Evolutionary conservation across 2,113 vertebrate genomes (phyloP).

Genomic region (Nerophis lumbriciformis): DNA sequence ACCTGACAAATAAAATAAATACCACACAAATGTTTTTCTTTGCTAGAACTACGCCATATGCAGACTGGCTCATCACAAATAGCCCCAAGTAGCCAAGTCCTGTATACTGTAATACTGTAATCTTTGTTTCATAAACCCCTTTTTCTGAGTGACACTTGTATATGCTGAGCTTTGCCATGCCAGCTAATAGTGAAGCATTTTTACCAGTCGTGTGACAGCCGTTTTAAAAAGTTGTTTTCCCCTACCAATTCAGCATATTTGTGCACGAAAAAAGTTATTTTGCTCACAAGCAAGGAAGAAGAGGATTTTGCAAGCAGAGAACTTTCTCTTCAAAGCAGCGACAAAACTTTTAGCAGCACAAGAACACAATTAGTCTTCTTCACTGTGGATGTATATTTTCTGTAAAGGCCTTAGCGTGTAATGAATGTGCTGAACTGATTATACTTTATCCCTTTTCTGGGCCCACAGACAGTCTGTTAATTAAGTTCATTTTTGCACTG

Average conservation of each 20-base stretch:
- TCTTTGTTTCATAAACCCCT: too few relatives aligned
- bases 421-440: conserved; percentile 33
- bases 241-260: neutral
- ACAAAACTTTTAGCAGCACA: too few relatives aligned
- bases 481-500: conserved; percentile 32
- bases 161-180: neutral
- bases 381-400: too few relatives aligned
- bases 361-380: too few relatives aligned
- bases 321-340: too few relatives aligned
- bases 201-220: neutral
- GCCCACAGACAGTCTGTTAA: conserved; percentile 28
- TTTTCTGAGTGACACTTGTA: neutral
- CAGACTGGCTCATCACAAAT: too few relatives aligned
- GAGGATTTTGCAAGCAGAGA: neutral
- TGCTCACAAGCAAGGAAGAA: neutral
- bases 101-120: too few relatives aligned
- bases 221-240: neutral
- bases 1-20: too few relatives aligned
- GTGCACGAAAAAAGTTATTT: neutral
- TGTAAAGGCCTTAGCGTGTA: conserved; percentile 17
- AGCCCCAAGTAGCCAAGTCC: too few relatives aligned
- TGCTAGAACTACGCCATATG: too few relatives aligned
- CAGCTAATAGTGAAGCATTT: neutral
- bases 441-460: conserved; percentile 6
- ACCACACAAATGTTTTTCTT: too few relatives aligned